phyloP scores from a whole-genome alignment of 2,797 vertebrate genomes.

The Crypturellus tataupa region DNA sequence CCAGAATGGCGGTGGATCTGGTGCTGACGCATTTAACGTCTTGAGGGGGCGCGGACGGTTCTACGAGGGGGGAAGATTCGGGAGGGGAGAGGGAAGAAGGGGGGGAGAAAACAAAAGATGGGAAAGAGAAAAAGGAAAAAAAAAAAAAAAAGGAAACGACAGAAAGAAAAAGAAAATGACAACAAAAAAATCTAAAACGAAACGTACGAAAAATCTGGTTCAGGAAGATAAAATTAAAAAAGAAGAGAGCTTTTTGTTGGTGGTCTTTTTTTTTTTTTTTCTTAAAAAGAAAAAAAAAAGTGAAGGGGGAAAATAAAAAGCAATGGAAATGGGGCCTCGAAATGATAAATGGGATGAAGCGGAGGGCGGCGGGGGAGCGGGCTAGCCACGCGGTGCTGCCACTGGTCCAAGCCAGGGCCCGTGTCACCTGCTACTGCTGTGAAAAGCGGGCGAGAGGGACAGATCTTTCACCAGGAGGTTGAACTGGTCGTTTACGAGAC shows the following conservation, averaged over 20 bases:
- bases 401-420: not conserved
- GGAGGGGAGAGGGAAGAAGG: conserved; percentile 63
- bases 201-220: conserved; percentile 73
- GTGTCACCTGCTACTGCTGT: not conserved
- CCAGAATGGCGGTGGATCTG: conserved; percentile 97
- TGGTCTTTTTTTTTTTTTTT: not conserved
- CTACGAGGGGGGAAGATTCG: conserved; percentile 85
- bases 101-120: conserved; percentile 82
- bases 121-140: conserved; percentile 89
- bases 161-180: conserved; percentile 91
- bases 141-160: conserved; percentile 90
- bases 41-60: conserved; percentile 98
- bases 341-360: conserved; percentile 48
- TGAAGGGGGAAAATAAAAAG: not conserved
- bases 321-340: conserved; percentile 51
- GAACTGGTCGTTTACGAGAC: not conserved
- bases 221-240: conserved; percentile 77
- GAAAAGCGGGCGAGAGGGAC: conserved; percentile 27
- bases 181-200: conserved; percentile 81
- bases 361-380: conserved; percentile 25
- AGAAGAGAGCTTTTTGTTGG: conserved; percentile 71
- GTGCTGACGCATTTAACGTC: conserved; percentile 96
- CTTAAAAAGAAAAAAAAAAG: conserved; percentile 51
- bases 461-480: conserved; percentile 29
- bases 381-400: conserved; percentile 68